phyloP scores from a whole-genome alignment of 2,888 invertebrate genomes.

The Melikaiella ostensackeni region DNA sequence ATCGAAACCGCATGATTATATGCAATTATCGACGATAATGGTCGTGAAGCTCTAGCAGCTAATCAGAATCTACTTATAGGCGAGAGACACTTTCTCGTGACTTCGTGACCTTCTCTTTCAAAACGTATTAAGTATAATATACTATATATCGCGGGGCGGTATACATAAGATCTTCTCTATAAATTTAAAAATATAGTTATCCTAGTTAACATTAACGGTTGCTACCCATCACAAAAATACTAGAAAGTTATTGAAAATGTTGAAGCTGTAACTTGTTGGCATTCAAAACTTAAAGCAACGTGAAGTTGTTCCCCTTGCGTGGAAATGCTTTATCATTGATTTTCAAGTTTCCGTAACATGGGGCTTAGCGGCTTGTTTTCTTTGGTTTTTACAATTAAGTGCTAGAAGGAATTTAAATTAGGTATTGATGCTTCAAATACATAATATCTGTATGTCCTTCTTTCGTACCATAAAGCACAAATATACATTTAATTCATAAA shows the following conservation, averaged over 20 bases:
- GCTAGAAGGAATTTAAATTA: too few species aligned
- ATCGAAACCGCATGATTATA: constrained; percentile 36
- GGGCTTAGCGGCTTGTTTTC: too few species aligned
- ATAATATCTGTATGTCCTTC: too few species aligned
- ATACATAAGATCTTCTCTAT: neutral
- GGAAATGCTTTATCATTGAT: too few species aligned
- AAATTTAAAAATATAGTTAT: neutral
- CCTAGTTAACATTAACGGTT: neutral
- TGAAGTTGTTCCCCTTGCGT: too few species aligned
- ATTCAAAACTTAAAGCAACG: too few species aligned
- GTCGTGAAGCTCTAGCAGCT: constrained; percentile 43
- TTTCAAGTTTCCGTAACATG: too few species aligned
- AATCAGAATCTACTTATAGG: constrained; percentile 47
- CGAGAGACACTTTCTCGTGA: constrained; percentile 52
- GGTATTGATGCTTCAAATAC: too few species aligned
- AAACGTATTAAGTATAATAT: neutral
- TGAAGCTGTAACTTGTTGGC: neutral
- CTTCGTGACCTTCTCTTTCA: constrained; percentile 49
- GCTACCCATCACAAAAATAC: neutral
- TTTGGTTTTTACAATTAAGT: too few species aligned
- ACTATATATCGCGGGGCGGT: neutral
- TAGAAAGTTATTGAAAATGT: neutral
- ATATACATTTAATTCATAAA: too few species aligned
- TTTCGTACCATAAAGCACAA: too few species aligned
- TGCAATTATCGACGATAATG: constrained; percentile 43